Evolutionary conservation across 1,140 invertebrate species (phyloP).

Genomic region (Listronotus oregonensis): DNA sequence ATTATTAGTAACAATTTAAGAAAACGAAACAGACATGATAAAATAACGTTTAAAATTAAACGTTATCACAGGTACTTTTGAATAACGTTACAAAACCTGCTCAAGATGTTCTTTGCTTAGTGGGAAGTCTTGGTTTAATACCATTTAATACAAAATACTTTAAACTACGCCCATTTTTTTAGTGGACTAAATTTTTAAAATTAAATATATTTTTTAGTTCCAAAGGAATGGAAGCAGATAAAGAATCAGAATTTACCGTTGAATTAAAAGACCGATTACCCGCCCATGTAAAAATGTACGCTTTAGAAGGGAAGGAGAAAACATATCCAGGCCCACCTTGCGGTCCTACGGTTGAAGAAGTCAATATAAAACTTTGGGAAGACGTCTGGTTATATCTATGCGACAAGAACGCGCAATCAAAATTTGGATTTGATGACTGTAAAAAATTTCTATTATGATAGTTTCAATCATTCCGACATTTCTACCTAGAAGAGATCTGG

Average conservation of each 20-base stretch:
- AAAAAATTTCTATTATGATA: slow-evolving; percentile 33
- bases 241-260: neutral
- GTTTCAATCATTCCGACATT: neutral
- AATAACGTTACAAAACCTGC: no score
- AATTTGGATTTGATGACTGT: slow-evolving; percentile 34
- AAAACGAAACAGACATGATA: no score
- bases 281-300: neutral
- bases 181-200: neutral
- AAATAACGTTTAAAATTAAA: no score
- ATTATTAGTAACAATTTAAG: no score
- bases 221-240: slow-evolving; percentile 6
- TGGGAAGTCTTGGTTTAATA: no score
- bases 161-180: neutral
- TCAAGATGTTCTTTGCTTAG: no score
- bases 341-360: slow-evolving; percentile 10
- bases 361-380: slow-evolving; percentile 15
- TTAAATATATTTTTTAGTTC: neutral
- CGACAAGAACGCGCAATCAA: slow-evolving; percentile 22
- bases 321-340: neutral
- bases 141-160: neutral
- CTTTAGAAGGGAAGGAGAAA: slow-evolving; percentile 1
- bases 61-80: no score
- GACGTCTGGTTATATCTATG: slow-evolving; percentile 28
- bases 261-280: neutral
- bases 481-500: neutral